Evolutionary conservation across 2,797 vertebrate genomes (phyloP), one percentile per base, ranked within the genome.

Genomic region (Phataginus tricuspis): DNA sequence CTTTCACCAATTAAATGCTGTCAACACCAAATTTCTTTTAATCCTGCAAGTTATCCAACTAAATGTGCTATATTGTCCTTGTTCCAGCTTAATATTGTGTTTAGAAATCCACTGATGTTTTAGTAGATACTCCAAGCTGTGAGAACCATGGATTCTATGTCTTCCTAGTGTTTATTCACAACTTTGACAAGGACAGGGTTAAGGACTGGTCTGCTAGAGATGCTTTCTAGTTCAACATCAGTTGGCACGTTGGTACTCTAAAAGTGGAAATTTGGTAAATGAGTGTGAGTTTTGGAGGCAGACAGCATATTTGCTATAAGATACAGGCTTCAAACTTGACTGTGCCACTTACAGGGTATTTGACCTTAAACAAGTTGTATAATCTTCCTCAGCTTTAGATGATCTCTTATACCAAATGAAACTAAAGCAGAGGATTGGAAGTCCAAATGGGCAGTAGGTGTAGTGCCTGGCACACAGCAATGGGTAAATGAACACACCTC

Each of bases 391-490:
- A n/a, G 34, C 34, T 51, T 77, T 21, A 0, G 31, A 29, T 83
- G 63, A 61, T 87, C 75, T 87, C 61, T 23, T 55, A 68, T 37
- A 59, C 53, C 39, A 69, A 77, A 18, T 14, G 53, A 14, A 59
- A 51, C 21, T 1, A 10, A 42, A 79, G 29, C 21, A 53, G 34
- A 72, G 12, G 84, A n/a, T n/a, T 10, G 13, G 55, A 55, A 4
- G 53, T 71, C 31, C 21, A 15, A 63, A 29, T 18, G 42, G 37
- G 7, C 21, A 18, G 0, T 0, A 12, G 59, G 31, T 86, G 18
- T 53, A 53, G 5, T 1, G 0, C 37, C 1, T 0, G 55, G 39
- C 11, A 1, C 49, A 5, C 23, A 5, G 11, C 19, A 18, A 2
- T 16, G 29, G 57, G 21, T 10, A 12, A 23, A 3, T 11, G 53